phyloP scores from a whole-genome alignment of 1,140 invertebrate genomes.

The Hypothenemus hampei region DNA sequence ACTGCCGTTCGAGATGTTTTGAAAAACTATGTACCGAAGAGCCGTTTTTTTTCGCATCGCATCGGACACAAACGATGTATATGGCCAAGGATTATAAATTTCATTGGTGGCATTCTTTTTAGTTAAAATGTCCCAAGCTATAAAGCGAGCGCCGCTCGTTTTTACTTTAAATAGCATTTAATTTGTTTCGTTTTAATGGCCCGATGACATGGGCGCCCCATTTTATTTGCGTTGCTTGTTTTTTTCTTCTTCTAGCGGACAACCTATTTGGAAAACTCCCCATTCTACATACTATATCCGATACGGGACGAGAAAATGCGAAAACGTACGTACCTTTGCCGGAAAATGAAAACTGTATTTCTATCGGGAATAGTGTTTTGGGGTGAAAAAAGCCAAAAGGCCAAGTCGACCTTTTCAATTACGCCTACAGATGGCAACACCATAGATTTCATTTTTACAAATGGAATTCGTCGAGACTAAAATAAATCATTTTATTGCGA shows the following conservation, averaged over 20 bases:
- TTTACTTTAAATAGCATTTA: slow-evolving; percentile 24
- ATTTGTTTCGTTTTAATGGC: slow-evolving; percentile 22
- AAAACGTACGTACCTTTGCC: too few species aligned
- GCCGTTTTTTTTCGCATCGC: slow-evolving; percentile 14
- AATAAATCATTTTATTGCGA: too few species aligned
- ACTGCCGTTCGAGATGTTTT: slow-evolving; percentile 15
- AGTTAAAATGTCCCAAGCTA: slow-evolving; percentile 20
- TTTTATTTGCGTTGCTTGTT: too few species aligned
- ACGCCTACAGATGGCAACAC: slow-evolving; percentile 9
- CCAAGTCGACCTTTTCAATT: not conserved
- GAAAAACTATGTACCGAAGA: slow-evolving; percentile 25
- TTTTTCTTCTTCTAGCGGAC: too few species aligned
- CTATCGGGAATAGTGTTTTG: not conserved
- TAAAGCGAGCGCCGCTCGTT: slow-evolving; percentile 25
- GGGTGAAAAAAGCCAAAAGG: slow-evolving; percentile 3
- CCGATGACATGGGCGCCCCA: not conserved
- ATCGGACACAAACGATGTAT: slow-evolving; percentile 23
- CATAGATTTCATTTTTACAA: too few species aligned
- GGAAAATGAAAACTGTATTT: slow-evolving; percentile 13
- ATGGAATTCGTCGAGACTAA: too few species aligned
- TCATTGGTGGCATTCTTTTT: slow-evolving; percentile 27
- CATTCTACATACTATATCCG: too few species aligned
- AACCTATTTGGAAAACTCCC: too few species aligned
- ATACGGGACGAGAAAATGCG: too few species aligned
- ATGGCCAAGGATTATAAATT: slow-evolving; percentile 28